phyloP scores from a whole-genome alignment of 2,113 vertebrate genomes.

The Brachyistius frenatus region DNA sequence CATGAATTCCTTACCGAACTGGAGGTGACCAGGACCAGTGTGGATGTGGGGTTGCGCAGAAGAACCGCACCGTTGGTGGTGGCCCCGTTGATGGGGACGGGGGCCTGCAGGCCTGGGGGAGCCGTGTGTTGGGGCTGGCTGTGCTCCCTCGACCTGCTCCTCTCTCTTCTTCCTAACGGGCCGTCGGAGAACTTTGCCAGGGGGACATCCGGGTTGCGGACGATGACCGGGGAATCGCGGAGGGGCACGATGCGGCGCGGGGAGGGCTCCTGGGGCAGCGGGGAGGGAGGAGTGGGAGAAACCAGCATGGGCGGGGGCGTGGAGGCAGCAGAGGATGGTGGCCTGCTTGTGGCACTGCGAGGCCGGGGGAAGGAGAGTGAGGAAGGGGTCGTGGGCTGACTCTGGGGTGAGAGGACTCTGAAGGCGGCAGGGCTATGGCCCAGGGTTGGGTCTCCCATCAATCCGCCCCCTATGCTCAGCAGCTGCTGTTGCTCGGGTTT shows the following conservation, averaged over 20 bases:
- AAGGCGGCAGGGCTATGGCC: conserved; percentile 79
- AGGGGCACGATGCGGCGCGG: conserved; percentile 89
- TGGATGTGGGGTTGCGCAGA: conserved; percentile 80
- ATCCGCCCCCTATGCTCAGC: conserved; percentile 46
- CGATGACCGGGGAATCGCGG: conserved; percentile 92
- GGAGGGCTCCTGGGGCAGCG: conserved; percentile 89
- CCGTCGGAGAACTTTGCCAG: conserved; percentile 90
- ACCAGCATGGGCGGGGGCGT: conserved; percentile 89
- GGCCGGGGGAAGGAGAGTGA: conserved; percentile 81
- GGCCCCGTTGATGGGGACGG: conserved; percentile 91
- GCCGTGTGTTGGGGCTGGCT: conserved; percentile 75
- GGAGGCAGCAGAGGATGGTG: conserved; percentile 83
- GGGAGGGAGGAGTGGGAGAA: conserved; percentile 86
- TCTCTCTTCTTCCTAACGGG: conserved; percentile 79
- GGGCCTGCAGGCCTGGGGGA: conserved; percentile 86
- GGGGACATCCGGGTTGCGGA: conserved; percentile 93
- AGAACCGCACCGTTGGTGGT: conserved; percentile 81
- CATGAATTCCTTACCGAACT: conserved; percentile 67
- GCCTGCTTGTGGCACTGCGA: conserved; percentile 82
- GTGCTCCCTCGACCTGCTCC: conserved; percentile 77
- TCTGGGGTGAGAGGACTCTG: conserved; percentile 88
- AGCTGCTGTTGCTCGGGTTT: conserved; percentile 79
- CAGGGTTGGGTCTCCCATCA: conserved; percentile 64
- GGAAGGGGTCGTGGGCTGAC: conserved; percentile 84
- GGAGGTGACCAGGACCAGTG: conserved; percentile 82